Evolutionary conservation across 2,888 invertebrate species (phyloP), one percentile per base, ranked within the genome.

Genomic region (Nemurella pictetii): DNA sequence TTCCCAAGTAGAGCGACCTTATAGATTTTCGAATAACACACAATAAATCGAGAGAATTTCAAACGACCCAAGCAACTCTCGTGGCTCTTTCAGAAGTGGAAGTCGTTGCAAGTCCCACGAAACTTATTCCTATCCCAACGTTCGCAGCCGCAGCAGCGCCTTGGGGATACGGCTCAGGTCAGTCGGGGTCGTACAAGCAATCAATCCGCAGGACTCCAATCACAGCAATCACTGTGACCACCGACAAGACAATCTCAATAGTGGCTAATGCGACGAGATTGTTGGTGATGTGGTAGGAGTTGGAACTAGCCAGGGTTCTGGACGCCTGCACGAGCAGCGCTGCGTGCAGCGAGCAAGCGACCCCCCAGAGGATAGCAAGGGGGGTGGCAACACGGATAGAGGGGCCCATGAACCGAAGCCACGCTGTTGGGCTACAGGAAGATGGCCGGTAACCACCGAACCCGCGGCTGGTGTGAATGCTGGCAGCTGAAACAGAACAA

Each of bases 21-120:
- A 12, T 20, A 55, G 55, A 80, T 12, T 12, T 55, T 55, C 12
- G 12, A 1, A 36, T 80, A 36, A n/a, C n/a, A 80, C 9, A 80
- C 2, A 25, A 36, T 25, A 26, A 80, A 9, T 80, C 29, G 5
- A 75, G 2, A 27, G 28, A 28, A 75, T 75, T 75, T 91, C 92
- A 93, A 88, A 92, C 92, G 86, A 93, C 91, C 93, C 93, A 93
- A 30, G 93, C 93, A 7, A 93, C 93, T 35, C 92, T 90, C 12
- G 92, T 91, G 32, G 91, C 91, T 86, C 92, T 91, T 84, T 92
- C 93, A 90, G 87, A 91, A 90, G 86, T 91, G 89, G 85, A 91
- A 89, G 86, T 91, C 89, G 88, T 90, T 1, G 88, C 87, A 84
- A 87, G 84, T 25, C 88, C 88, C 29, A 88, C 87, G 3, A 90